These are phyloP conservation scores for Trinorchestia longiramus DNA, from an alignment of 1,140 invertebrate species.

Conservation along the genomic window DNA sequence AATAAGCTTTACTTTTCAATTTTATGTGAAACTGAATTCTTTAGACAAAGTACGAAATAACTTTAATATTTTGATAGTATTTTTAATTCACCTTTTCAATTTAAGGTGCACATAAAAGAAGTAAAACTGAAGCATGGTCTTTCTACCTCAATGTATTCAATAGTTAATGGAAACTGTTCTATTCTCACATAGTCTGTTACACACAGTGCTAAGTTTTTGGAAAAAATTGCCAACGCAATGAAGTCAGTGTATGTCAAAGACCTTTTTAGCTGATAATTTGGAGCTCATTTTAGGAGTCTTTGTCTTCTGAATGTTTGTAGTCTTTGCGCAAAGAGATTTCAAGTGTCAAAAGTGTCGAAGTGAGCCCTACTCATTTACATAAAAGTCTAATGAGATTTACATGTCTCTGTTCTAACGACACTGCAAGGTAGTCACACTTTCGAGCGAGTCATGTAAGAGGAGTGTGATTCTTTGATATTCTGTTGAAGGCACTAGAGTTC, in stretches of 20 bases:
- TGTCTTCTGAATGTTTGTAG: background rate
- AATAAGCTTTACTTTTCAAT: no score
- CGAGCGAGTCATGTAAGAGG: conserved; percentile 34
- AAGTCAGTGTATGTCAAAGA: background rate
- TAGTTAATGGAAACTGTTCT: background rate
- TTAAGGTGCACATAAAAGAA: background rate
- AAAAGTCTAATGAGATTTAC: conserved; percentile 39
- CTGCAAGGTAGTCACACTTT: conserved; percentile 29
- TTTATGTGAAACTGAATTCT: no score
- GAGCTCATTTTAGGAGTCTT: conserved; percentile 1
- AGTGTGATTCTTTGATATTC: conserved; percentile 39
- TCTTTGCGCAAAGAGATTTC: background rate
- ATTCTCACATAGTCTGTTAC: background rate
- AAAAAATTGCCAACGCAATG: background rate
- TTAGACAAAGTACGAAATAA: no score
- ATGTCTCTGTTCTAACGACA: conserved; percentile 27
- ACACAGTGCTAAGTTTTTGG: background rate
- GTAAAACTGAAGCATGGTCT: no score
- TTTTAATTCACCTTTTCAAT: background rate
- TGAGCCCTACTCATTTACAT: conserved; percentile 40
- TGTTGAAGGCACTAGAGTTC: conserved; percentile 11
- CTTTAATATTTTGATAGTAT: no score
- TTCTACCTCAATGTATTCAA: background rate
- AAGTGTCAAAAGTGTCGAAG: background rate
- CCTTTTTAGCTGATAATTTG: background rate